Evolutionary conservation across 2,888 invertebrate species (phyloP).

Genomic region (Leucoptera coffeella): DNA sequence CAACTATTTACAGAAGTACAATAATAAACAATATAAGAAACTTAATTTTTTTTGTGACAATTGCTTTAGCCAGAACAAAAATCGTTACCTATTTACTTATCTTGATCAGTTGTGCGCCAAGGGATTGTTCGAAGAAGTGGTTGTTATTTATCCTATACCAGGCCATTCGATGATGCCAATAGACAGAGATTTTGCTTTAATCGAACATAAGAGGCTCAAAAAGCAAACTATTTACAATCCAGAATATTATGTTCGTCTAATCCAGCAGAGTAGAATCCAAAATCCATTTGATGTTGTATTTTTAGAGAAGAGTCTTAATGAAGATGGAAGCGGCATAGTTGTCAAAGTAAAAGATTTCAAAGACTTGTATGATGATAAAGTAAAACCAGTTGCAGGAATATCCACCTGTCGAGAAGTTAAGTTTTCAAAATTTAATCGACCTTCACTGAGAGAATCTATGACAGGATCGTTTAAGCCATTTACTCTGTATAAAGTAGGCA

Average conservation of each 20-base stretch:
- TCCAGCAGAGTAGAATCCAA: neutral
- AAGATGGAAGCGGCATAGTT: no score
- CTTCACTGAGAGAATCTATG: no score
- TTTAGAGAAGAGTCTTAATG: neutral
- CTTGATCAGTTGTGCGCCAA: slow-evolving; percentile 3
- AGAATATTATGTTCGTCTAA: neutral
- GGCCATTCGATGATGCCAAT: neutral
- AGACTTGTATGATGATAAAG: no score
- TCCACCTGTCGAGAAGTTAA: neutral
- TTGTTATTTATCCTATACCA: no score
- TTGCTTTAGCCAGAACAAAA: slow-evolving; percentile 6
- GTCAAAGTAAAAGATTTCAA: no score
- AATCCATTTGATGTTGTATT: neutral
- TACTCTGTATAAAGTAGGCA: no score
- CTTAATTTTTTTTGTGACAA: slow-evolving; percentile 5
- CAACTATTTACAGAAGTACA: slow-evolving; percentile 3
- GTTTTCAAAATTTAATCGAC: neutral
- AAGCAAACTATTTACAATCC: neutral
- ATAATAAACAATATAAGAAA: neutral
- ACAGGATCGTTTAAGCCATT: no score
- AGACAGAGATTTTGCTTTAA: neutral
- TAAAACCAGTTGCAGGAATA: neutral
- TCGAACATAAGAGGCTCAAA: neutral
- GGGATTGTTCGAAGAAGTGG: neutral
- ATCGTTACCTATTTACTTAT: slow-evolving; percentile 3